Percentiles rank a stretch among this genome's conserved stretches.
phyloP scores from a whole-genome alignment of 2,113 vertebrate genomes.

The Myotis davidii region DNA sequence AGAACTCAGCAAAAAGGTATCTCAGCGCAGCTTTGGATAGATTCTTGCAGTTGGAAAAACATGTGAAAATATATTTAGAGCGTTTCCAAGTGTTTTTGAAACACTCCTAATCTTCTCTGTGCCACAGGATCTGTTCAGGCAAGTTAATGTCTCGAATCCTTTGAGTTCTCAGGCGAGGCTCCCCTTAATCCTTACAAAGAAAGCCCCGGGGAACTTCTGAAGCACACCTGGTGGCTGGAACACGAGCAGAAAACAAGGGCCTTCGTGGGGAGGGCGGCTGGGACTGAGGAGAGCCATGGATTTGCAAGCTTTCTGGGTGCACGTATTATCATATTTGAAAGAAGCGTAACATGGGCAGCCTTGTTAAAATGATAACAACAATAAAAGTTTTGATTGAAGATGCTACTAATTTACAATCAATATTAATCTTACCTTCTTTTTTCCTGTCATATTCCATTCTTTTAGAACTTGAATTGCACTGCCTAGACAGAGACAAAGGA shows the following conservation, averaged over 20 bases:
- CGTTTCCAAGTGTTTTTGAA: conserved; percentile 45
- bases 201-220: background rate
- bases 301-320: conserved; percentile 16
- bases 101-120: conserved; percentile 51
- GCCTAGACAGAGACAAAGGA: conserved; percentile 82
- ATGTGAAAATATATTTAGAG: conserved; percentile 45
- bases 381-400: conserved; percentile 30
- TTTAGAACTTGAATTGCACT: conserved; percentile 87
- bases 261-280: background rate
- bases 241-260: conserved; percentile 27
- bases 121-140: conserved; percentile 36
- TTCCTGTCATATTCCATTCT: conserved; percentile 89
- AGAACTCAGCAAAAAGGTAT: background rate
- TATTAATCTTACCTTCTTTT: conserved; percentile 87
- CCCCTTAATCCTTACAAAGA: conserved; percentile 20
- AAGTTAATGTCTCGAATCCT: conserved; percentile 37
- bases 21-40: background rate
- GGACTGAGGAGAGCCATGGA: background rate
- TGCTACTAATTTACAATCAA: conserved; percentile 47
- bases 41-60: conserved; percentile 32
- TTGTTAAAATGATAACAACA: conserved; percentile 23
- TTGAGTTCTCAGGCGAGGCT: conserved; percentile 5
- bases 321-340: conserved; percentile 10
- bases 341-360: conserved; percentile 29
- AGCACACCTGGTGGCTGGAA: conserved; percentile 55